phyloP scores from a whole-genome alignment of 2,797 vertebrate species.

The Microhierax caerulescens region DNA sequence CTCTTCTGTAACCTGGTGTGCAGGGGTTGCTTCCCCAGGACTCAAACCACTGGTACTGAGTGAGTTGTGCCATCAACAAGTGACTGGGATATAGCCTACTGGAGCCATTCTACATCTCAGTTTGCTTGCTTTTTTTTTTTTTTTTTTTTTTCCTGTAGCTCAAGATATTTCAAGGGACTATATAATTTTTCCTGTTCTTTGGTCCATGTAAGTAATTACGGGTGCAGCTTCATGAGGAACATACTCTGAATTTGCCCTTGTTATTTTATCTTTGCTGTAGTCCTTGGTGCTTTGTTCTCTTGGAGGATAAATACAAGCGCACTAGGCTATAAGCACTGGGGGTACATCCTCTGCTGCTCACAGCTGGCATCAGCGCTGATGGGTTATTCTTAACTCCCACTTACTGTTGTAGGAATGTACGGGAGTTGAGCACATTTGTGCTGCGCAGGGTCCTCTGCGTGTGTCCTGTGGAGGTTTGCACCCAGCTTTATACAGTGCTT shows the following conservation, averaged over 20 bases:
- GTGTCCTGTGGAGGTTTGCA: accelerated
- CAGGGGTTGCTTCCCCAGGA: background rate
- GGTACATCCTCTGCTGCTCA: background rate
- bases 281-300: background rate
- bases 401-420: background rate
- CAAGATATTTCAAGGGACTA: background rate
- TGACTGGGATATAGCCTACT: background rate
- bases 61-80: background rate
- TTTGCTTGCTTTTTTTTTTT: background rate
- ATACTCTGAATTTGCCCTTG: background rate
- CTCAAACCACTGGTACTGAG: background rate
- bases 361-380: background rate
- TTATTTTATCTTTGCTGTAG: background rate
- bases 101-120: background rate
- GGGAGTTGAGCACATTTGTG: background rate
- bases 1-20: background rate
- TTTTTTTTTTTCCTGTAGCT: background rate
- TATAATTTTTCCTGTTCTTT: background rate
- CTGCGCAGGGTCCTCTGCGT: background rate
- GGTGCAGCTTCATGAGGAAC: background rate
- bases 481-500: background rate
- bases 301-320: background rate
- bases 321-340: background rate
- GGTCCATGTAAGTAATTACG: background rate
- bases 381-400: background rate